Percentiles rank a stretch among this genome's conserved stretches.
Evolutionary conservation across 2,113 vertebrate species (phyloP).

Genomic region (Clarias batrachus): DNA sequence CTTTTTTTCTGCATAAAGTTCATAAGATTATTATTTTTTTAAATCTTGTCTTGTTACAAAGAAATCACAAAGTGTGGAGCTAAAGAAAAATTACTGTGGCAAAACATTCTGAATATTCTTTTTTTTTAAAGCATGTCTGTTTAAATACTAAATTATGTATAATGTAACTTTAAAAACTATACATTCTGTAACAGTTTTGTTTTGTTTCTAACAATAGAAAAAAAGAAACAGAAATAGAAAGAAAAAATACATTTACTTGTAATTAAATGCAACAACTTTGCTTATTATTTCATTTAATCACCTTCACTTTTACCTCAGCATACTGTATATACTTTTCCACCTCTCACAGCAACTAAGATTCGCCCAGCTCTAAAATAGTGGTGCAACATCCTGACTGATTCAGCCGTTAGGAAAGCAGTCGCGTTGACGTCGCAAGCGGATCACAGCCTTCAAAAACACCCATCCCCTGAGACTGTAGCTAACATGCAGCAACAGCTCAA

Average conservation of each 20-base stretch:
- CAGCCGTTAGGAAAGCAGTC: neutral
- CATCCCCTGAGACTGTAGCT: constrained; percentile 63
- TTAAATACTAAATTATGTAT: too few relatives aligned
- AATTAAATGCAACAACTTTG: too few relatives aligned
- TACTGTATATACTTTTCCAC: neutral
- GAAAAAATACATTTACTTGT: neutral
- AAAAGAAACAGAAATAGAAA: neutral
- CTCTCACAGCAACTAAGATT: neutral
- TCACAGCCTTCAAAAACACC: constrained; percentile 63
- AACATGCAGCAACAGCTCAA: constrained; percentile 71
- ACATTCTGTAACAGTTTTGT: too few relatives aligned
- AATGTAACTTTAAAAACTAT: too few relatives aligned
- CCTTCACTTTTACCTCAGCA: neutral
- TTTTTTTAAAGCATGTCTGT: too few relatives aligned
- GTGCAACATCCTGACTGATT: neutral
- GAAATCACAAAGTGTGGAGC: neutral
- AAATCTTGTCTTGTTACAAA: neutral
- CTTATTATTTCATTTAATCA: neutral
- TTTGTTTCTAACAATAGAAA: neutral
- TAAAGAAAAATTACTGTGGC: neutral
- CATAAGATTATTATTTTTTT: neutral
- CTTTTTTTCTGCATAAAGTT: neutral
- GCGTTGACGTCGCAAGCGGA: constrained; percentile 59
- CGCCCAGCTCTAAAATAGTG: neutral
- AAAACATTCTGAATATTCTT: neutral